phyloP scores from a whole-genome alignment of 2,888 invertebrate genomes.

The Phragmatobia fuliginosa region DNA sequence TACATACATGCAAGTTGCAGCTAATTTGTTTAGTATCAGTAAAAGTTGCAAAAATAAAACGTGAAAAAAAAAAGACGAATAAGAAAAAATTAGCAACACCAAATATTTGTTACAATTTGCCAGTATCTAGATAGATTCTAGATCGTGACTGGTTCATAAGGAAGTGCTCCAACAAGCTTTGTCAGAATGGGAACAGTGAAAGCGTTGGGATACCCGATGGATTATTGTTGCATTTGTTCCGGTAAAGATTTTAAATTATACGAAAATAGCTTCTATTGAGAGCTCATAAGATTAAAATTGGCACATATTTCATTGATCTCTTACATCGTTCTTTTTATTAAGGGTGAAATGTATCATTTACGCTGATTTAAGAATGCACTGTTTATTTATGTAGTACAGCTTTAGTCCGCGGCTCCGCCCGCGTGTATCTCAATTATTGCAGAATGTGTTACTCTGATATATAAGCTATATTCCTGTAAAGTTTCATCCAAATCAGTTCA shows the following conservation, averaged over 20 bases:
- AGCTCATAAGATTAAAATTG: background rate
- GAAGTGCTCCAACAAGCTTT: slow-evolving; percentile 54
- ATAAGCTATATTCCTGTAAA: too few species aligned
- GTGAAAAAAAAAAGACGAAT: background rate
- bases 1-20: background rate
- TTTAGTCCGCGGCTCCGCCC: too few species aligned
- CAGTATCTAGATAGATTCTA: slow-evolving; percentile 9
- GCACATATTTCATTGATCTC: background rate
- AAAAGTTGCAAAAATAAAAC: background rate
- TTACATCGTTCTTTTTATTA: background rate
- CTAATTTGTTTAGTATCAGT: background rate
- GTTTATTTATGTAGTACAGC: background rate
- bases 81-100: background rate
- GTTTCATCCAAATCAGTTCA: too few species aligned
- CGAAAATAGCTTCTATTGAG: background rate
- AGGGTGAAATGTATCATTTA: background rate
- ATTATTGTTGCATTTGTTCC: slow-evolving; percentile 10
- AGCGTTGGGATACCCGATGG: slow-evolving; percentile 46
- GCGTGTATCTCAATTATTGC: too few species aligned
- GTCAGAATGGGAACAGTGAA: slow-evolving; percentile 51
- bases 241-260: background rate
- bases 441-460: too few species aligned
- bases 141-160: slow-evolving; percentile 50
- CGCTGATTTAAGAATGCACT: slow-evolving; percentile 1
- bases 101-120: slow-evolving; percentile 12